Percentiles rank a stretch among this genome's conserved stretches.
These are phyloP conservation scores for Trogon surrucura DNA, from an alignment of 2,113 vertebrate species.

Conservation along the genomic window DNA sequence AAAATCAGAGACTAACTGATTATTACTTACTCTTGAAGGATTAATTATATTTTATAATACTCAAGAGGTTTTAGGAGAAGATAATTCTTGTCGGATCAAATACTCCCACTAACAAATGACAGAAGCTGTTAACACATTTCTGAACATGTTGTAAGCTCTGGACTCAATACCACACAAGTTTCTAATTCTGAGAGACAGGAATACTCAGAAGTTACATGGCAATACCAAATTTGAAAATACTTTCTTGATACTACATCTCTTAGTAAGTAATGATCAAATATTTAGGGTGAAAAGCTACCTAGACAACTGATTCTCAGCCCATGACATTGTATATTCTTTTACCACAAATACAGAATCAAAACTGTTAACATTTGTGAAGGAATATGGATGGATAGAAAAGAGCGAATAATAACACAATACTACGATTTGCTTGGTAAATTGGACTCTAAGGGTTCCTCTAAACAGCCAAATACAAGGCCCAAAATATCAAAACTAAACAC, in stretches of 20 bases:
- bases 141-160: background rate
- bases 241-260: background rate
- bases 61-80: background rate
- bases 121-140: background rate
- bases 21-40: conserved; percentile 23
- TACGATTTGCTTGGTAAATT: background rate
- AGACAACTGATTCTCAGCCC: background rate
- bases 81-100: conserved; percentile 22
- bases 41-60: background rate
- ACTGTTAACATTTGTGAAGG: background rate
- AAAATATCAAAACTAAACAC: background rate
- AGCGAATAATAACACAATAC: background rate
- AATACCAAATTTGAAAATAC: background rate
- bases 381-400: background rate
- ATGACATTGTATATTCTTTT: background rate
- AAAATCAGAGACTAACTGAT: conserved; percentile 2
- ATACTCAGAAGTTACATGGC: background rate
- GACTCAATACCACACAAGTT: background rate
- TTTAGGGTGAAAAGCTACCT: background rate
- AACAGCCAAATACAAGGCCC: background rate
- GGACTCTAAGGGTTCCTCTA: background rate
- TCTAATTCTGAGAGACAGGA: background rate
- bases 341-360: background rate
- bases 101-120: background rate
- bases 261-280: background rate